phyloP scores from a whole-genome alignment of 1,140 invertebrate species.

The Bradysia coprophila region DNA sequence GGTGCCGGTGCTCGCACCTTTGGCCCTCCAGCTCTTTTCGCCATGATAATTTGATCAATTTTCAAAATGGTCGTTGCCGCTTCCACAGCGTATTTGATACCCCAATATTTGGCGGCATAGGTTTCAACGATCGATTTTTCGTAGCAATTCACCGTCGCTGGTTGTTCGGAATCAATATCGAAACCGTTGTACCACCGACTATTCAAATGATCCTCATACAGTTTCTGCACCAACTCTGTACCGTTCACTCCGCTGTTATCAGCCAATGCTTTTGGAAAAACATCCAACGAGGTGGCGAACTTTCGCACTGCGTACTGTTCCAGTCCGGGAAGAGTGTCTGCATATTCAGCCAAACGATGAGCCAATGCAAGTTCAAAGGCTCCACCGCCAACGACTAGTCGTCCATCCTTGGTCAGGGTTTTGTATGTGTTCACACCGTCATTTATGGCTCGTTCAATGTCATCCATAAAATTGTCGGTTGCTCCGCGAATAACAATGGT shows the following conservation, averaged over 20 bases:
- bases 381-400: constrained; percentile 81
- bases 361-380: constrained; percentile 91
- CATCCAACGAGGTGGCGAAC: constrained; percentile 82
- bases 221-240: constrained; percentile 73
- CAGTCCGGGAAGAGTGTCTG: constrained; percentile 80
- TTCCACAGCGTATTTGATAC: constrained; percentile 83
- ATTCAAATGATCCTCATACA: constrained; percentile 75
- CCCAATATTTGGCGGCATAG: constrained; percentile 81
- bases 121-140: constrained; percentile 68
- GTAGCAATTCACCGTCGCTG: constrained; percentile 50
- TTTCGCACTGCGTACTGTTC: constrained; percentile 95
- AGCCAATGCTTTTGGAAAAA: constrained; percentile 78
- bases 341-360: constrained; percentile 63
- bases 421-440: constrained; percentile 99
- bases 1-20: constrained; percentile 38
- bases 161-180: constrained; percentile 62
- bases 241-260: constrained; percentile 86
- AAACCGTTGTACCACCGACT: constrained; percentile 72
- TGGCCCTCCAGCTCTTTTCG: constrained; percentile 89
- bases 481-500: constrained; percentile 91
- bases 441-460: constrained; percentile 94
- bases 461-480: constrained; percentile 98
- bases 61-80: constrained; percentile 86
- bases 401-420: constrained; percentile 45
- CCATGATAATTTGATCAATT: constrained; percentile 99